Base-by-base conservation (phyloP, 2,888 invertebrate species). In the Patella ulyssiponensis region DNA sequence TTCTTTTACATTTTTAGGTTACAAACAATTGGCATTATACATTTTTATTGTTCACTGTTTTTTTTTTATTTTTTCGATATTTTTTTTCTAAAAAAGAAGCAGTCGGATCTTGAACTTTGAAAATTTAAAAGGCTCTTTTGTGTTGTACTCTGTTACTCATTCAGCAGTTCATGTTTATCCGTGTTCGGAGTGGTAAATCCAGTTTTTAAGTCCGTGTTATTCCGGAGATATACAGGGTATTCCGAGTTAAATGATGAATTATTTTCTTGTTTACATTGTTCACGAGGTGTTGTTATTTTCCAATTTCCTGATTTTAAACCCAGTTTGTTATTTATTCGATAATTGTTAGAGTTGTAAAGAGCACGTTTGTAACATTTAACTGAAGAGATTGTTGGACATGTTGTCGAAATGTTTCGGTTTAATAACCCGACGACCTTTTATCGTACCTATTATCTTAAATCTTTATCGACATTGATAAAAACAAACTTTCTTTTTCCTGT, bases 261-360 rank as follows among this genome's bases (percentile, higher is more conserved):
- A 64, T 64, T 64, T 64, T 64, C 64, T 64, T 64, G 64, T 64
- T 64, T 64, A 64, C 64, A 64, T 23, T 64, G 64, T 64, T 64
- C 64, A 64, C 64, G 64, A 64, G 64, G 64, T 64, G 64, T 64
- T 64, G 64, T 64, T 64, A 64, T 64, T 64, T 64, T 23, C 64
- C 64, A 64, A 64, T 64, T 64, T 64, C 64, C 64, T 64, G 20
- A 23, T 23, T 64, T 23, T 64, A 23, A 64, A 23, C 23, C 23
- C 23, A 64, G 20, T 64, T 64, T 64, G 64, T 23, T 64, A 64
- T 64, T 64, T 64, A 64, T 64, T 64, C 64, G 64, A 64, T 64
- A 64, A 20, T 20, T 64, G 23, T 64, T 23, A 23, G 20, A 11
- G 64, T 64, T 64, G 64, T 23, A 14, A 64, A 64, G 20, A 64